A percentile compares a stretch with the other conserved stretches of the same genome.
phyloP scores from a whole-genome alignment of 1,140 invertebrate genomes.

The Megalonaias nervosa region DNA sequence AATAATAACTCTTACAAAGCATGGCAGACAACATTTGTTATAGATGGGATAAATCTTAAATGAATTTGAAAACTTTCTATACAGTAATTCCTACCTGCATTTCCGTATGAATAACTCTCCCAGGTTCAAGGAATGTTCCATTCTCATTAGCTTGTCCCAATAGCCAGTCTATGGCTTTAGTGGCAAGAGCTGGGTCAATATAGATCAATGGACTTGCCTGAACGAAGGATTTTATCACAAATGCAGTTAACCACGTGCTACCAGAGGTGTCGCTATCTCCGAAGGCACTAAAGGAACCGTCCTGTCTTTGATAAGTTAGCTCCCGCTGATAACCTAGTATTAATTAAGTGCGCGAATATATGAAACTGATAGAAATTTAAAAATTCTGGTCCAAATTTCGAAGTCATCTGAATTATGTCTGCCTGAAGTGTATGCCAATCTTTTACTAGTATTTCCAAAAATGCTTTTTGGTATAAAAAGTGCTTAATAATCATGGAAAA shows the following conservation, averaged over 20 bases:
- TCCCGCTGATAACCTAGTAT: slow-evolving; percentile 87
- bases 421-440: too few relatives aligned
- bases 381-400: too few relatives aligned
- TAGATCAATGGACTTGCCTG: slow-evolving; percentile 77
- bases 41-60: too few relatives aligned
- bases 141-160: slow-evolving; percentile 80
- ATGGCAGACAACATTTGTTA: too few relatives aligned
- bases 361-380: too few relatives aligned
- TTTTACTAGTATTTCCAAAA: too few relatives aligned
- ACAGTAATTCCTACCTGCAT: slow-evolving; percentile 46
- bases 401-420: too few relatives aligned
- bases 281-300: slow-evolving; percentile 97
- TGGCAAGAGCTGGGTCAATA: slow-evolving; percentile 80
- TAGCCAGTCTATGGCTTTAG: slow-evolving; percentile 84
- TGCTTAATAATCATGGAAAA: too few relatives aligned
- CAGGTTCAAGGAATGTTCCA: slow-evolving; percentile 81
- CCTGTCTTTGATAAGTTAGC: slow-evolving; percentile 88
- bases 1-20: too few relatives aligned
- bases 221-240: slow-evolving; percentile 87
- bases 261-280: slow-evolving; percentile 85
- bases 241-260: slow-evolving; percentile 92
- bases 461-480: too few relatives aligned
- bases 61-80: too few relatives aligned
- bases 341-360: background rate
- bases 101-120: slow-evolving; percentile 57